Conservation (phyloP, 2,113 vertebrate species). For the Engraulis encrasicolus region DNA sequence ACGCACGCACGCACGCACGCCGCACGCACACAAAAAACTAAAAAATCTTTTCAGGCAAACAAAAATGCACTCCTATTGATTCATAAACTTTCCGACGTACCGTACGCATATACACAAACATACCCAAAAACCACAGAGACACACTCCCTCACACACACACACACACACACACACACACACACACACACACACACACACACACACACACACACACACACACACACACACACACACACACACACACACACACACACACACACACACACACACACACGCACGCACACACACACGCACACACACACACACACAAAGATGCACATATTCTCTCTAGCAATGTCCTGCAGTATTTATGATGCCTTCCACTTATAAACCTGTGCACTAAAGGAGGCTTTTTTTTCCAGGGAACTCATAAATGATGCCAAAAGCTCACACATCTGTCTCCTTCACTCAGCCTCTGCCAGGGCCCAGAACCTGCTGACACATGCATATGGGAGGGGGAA, state of each 20-base stretch:
- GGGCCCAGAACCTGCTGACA: background rate
- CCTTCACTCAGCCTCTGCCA: conserved; percentile 13
- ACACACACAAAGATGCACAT: conserved; percentile 35
- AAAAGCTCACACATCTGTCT: conserved; percentile 44
- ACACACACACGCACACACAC: conserved; percentile 15
- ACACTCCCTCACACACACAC: conserved; percentile 37
- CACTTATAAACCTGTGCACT: conserved; percentile 22
- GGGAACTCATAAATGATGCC: conserved; percentile 42
- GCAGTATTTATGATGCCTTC: conserved; percentile 48
- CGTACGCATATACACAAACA: conserved; percentile 21
- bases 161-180: conserved; percentile 29
- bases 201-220: conserved; percentile 2
- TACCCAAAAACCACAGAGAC: conserved; percentile 29
- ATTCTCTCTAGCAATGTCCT: conserved; percentile 28
- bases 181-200: conserved; percentile 34
- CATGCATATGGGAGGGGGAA: background rate
- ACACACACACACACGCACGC: conserved; percentile 10
- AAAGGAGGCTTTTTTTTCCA: conserved; percentile 23
- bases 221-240: conserved; percentile 42
- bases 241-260: conserved; percentile 45
- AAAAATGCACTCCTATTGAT: conserved; percentile 34
- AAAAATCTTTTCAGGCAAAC: conserved; percentile 14
- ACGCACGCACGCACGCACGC: conserved; percentile 13
- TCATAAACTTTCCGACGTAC: conserved; percentile 40
- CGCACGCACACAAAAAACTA: conserved; percentile 15